Evolutionary conservation across 1,140 invertebrate species (phyloP), one percentile per base, ranked within the genome.

Genomic region (Drosophila ananassae): DNA sequence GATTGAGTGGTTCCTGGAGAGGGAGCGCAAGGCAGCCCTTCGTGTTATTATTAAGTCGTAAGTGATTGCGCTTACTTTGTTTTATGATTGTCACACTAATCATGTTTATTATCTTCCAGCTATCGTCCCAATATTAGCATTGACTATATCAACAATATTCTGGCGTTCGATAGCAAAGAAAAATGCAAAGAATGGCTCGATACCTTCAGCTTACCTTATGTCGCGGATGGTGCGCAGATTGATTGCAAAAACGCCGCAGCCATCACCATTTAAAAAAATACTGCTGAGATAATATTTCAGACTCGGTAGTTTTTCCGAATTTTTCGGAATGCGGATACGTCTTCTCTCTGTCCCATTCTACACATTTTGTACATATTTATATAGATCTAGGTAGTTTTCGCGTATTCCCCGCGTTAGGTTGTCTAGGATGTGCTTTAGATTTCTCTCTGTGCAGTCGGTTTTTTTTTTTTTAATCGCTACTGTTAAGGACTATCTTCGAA

Each of bases 41-140:
- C 98, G 97, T 93, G 91, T 92, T 52, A 97, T 99, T 92, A 95
- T 99, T 77, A 99, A 99, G 95, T 95, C 98, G 98, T 99, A 98
- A 94, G 98, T 98, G 2, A 0, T 17, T 8, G 7, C 13, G 2
- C 4, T 0, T 17, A 17, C 2, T 5, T 2, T 7, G 0, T 30
- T 0, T 51, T 17, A 7, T 28, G 5, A 6, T 21, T 3, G 25
- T 47, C 13, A 1, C 37, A 22, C 28, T 17, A 9, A 10, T 32
- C n/a, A 10, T 13, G 10, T 2, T 5, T 10, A 3, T 8, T 62
- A 44, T 12, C 13, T 94, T 95, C 93, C 96, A 99, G 98, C 94
- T 99, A 97, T 94, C 97, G 98, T 89, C 97, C 97, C 93, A 95
- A 94, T 92, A 94, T 98, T 93, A 95, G 96, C 84, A 94, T 98